phyloP scores from a whole-genome alignment of 2,113 vertebrate species.

The Lethenteron reissneri region DNA sequence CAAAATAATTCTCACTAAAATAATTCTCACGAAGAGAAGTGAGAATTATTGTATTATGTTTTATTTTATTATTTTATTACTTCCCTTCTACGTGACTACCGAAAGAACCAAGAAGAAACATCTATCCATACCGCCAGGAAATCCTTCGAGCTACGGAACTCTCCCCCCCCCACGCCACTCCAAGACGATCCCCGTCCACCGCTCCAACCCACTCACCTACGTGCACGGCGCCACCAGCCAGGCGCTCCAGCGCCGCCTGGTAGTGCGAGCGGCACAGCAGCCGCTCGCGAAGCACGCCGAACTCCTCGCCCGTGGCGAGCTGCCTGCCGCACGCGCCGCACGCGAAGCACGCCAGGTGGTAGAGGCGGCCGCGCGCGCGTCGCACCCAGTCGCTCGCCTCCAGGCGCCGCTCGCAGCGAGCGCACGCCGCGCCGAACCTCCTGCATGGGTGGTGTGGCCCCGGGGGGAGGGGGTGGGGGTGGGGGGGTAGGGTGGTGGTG shows the following conservation, averaged over 20 bases:
- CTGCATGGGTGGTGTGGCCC: conserved; percentile 23
- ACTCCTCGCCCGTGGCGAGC: conserved; percentile 87
- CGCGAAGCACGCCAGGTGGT: conserved; percentile 86
- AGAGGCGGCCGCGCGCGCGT: conserved; percentile 68
- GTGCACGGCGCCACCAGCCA: conserved; percentile 70
- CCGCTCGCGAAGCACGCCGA: conserved; percentile 85
- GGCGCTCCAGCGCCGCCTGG: conserved; percentile 94
- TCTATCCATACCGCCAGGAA: no score
- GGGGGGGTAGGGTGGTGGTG: no score
- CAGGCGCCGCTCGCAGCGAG: conserved; percentile 77
- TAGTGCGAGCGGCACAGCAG: conserved; percentile 92
- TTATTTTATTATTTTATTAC: no score
- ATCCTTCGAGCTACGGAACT: no score
- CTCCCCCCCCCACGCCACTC: no score
- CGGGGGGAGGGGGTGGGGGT: no score
- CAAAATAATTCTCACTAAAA: no score
- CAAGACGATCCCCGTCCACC: no score
- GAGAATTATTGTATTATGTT: no score
- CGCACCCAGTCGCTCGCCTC: conserved; percentile 96
- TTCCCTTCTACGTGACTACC: no score
- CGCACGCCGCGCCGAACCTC: conserved; percentile 94
- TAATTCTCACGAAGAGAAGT: no score
- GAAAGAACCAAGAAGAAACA: no score
- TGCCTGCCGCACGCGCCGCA: conserved; percentile 93
- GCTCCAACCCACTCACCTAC: conserved; percentile 12